These are phyloP conservation scores for Seriola rivoliana DNA, from an alignment of 2,113 vertebrate genomes.

Conservation along the genomic window DNA sequence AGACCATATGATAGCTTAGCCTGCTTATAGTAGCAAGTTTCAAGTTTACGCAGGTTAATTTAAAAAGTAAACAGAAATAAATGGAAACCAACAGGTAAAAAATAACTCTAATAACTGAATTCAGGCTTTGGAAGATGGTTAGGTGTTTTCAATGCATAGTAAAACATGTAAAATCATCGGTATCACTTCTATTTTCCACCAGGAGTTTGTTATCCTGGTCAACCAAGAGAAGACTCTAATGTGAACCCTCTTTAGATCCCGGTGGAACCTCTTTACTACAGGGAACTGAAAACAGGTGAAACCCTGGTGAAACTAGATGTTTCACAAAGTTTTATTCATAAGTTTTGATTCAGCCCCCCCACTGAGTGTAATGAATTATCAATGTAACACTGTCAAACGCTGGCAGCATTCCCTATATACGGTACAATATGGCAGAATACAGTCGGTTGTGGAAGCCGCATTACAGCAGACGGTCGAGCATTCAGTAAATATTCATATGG, in stretches of 20 bases:
- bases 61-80: background rate
- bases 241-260: slow-evolving; percentile 15
- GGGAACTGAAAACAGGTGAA: slow-evolving; percentile 22
- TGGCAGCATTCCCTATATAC: slow-evolving; percentile 38
- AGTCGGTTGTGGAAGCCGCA: slow-evolving; percentile 24
- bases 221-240: background rate
- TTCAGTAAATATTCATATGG: slow-evolving; percentile 70
- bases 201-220: background rate
- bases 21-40: background rate
- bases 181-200: slow-evolving; percentile 3
- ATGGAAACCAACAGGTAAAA: background rate
- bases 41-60: background rate
- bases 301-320: slow-evolving; percentile 50
- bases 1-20: background rate
- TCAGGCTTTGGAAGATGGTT: background rate
- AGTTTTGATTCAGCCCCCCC: slow-evolving; percentile 53
- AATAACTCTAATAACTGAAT: background rate
- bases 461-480: slow-evolving; percentile 31
- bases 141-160: background rate
- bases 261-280: slow-evolving; percentile 15
- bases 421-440: slow-evolving; percentile 43
- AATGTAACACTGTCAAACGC: slow-evolving; percentile 59
- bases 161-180: background rate
- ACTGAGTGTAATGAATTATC: slow-evolving; percentile 74
- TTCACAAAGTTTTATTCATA: slow-evolving; percentile 71